A percentile compares a stretch with the other conserved stretches of the same genome.
phyloP scores from a whole-genome alignment of 2,797 vertebrate genomes.

The Melanotaenia pygmaea region DNA sequence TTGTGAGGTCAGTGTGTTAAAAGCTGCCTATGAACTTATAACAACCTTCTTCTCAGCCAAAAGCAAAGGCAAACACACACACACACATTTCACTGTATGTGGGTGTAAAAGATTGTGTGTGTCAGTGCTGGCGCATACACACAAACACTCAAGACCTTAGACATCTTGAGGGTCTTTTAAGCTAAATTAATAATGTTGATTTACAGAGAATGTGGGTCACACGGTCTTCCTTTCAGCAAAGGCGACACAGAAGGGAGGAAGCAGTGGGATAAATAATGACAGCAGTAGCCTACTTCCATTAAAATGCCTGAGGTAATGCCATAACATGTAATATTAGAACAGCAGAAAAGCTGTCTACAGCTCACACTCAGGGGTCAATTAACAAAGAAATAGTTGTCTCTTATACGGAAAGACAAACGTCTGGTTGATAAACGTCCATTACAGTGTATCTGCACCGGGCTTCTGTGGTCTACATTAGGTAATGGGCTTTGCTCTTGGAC shows the following conservation, averaged over 20 bases:
- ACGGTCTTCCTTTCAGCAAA: slow-evolving; percentile 8
- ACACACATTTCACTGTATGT: neutral
- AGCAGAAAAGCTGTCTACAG: neutral
- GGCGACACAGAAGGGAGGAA: slow-evolving; percentile 20
- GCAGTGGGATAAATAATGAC: slow-evolving; percentile 23
- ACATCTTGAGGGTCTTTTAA: slow-evolving; percentile 42
- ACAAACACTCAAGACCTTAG: slow-evolving; percentile 6
- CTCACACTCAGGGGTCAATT: slow-evolving; percentile 22
- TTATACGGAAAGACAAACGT: slow-evolving; percentile 7
- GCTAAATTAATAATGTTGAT: slow-evolving; percentile 65
- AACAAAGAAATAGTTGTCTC: slow-evolving; percentile 10
- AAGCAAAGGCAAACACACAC: neutral
- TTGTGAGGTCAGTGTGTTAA: slow-evolving; percentile 47
- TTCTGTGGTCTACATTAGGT: too few relatives aligned
- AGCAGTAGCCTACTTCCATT: slow-evolving; percentile 6
- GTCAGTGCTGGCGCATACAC: slow-evolving; percentile 6
- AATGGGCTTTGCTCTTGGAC: too few relatives aligned
- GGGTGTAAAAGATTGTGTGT: slow-evolving; percentile 1
- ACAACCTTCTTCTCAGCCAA: slow-evolving; percentile 12
- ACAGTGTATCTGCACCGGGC: too few relatives aligned
- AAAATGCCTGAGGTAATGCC: slow-evolving; percentile 22
- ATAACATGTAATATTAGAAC: neutral
- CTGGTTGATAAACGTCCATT: neutral
- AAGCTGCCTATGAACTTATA: slow-evolving; percentile 33
- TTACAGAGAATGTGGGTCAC: slow-evolving; percentile 54